Conservation (phyloP, 2,113 vertebrate genomes). For the Lagopus muta region DNA sequence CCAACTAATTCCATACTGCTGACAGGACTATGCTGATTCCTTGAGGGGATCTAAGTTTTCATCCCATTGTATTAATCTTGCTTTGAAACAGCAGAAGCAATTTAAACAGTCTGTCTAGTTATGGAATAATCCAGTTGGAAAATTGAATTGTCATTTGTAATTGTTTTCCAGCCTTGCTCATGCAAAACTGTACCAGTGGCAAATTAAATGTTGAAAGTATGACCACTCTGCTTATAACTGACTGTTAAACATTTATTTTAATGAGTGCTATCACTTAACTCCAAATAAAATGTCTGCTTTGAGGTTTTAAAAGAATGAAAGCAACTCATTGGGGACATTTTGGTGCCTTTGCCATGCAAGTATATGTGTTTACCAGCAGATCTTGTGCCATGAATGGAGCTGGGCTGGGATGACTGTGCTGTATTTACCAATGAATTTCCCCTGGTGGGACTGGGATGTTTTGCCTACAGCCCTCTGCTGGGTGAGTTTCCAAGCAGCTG, state of each 20-base stretch:
- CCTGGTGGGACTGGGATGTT: background rate
- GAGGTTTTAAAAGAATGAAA: constrained; percentile 4
- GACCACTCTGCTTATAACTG: constrained; percentile 44
- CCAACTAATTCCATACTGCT: constrained; percentile 1
- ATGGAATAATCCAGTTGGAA: constrained; percentile 74
- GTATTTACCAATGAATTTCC: background rate
- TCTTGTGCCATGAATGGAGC: background rate
- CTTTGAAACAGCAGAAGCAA: constrained; percentile 57
- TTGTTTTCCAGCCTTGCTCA: constrained; percentile 70
- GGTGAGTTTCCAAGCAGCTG: background rate
- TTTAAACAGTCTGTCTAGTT: constrained; percentile 52
- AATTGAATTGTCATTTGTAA: constrained; percentile 68
- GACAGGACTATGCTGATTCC: constrained; percentile 15
- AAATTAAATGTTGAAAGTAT: constrained; percentile 62
- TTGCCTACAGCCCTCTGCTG: background rate
- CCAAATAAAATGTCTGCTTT: background rate
- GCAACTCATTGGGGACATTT: background rate
- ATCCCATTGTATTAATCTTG: constrained; percentile 54
- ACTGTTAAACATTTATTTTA: constrained; percentile 57
- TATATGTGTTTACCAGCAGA: background rate
- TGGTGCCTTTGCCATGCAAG: background rate
- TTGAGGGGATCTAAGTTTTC: constrained; percentile 18
- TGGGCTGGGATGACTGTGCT: background rate
- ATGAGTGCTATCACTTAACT: background rate
- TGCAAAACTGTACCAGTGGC: background rate